phyloP scores from a whole-genome alignment of 2,888 invertebrate species.

The Caenorhabditis auriculariae region DNA sequence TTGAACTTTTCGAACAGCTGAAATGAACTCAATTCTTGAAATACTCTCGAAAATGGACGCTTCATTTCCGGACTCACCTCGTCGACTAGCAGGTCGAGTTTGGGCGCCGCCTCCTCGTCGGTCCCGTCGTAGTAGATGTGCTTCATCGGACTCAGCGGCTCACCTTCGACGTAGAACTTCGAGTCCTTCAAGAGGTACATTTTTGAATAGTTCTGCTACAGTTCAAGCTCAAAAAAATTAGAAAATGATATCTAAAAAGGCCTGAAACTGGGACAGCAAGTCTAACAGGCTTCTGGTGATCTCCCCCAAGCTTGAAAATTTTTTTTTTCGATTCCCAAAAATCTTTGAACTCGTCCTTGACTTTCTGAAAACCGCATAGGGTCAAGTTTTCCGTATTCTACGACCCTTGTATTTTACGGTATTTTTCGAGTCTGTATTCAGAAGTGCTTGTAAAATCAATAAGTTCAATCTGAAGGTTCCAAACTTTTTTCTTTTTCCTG shows the following conservation, averaged over 20 bases:
- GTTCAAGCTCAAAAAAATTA: not conserved
- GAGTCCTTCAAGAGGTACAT: conserved; percentile 20
- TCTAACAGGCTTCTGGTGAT: not conserved
- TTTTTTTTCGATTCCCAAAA: too few species aligned
- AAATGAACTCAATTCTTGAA: too few species aligned
- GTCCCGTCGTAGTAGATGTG: conserved; percentile 36
- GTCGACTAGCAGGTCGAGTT: conserved; percentile 49
- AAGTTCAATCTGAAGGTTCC: too few species aligned
- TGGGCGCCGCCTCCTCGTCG: conserved; percentile 24
- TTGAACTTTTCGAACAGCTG: conserved; percentile 51
- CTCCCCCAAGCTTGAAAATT: not conserved
- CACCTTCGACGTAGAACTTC: conserved; percentile 37
- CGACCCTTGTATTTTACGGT: too few species aligned
- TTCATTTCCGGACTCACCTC: conserved; percentile 21
- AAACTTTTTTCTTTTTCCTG: too few species aligned
- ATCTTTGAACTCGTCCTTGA: too few species aligned
- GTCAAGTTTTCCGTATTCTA: too few species aligned
- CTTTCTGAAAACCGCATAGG: too few species aligned
- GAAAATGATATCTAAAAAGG: not conserved
- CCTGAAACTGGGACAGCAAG: not conserved
- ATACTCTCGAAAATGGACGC: not conserved
- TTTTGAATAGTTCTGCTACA: not conserved
- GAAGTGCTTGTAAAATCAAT: too few species aligned
- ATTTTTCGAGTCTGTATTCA: too few species aligned
- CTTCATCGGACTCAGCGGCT: conserved; percentile 48